These are phyloP conservation scores for Nyctibius bracteatus DNA, from an alignment of 2,113 vertebrate species.

Conservation along the genomic window DNA sequence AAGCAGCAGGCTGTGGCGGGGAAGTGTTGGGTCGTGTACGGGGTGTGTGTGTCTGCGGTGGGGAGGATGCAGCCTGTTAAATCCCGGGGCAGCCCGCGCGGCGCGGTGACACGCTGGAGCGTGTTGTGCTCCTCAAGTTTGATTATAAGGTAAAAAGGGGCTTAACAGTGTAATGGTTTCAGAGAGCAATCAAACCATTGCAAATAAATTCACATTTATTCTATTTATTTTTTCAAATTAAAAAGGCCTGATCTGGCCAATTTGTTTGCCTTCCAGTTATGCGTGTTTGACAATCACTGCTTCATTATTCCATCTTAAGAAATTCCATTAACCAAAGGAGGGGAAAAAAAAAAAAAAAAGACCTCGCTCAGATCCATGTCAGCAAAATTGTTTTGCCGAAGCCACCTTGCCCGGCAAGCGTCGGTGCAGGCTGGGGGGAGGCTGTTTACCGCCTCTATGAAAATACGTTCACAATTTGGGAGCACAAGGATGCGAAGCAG, in stretches of 20 bases:
- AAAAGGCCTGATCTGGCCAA: conserved; percentile 51
- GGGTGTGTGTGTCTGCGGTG: neutral
- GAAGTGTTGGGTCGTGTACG: neutral
- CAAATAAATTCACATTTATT: conserved; percentile 58
- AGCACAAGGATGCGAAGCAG: conserved; percentile 23
- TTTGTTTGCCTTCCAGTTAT: conserved; percentile 60
- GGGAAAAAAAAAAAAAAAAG: neutral
- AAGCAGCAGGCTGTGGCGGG: neutral
- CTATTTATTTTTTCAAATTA: conserved; percentile 63
- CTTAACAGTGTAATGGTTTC: neutral
- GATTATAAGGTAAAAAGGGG: conserved; percentile 16
- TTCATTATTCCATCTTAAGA: conserved; percentile 56
- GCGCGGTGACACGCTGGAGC: neutral
- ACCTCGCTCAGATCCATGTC: neutral
- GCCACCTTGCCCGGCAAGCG: neutral
- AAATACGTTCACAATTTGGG: neutral
- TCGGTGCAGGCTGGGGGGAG: neutral
- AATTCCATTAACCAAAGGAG: conserved; percentile 23
- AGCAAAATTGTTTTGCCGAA: neutral
- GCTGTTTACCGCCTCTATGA: neutral
- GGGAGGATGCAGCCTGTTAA: neutral
- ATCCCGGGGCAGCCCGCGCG: neutral
- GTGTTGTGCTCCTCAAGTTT: neutral
- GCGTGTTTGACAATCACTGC: conserved; percentile 39
- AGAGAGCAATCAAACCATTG: conserved; percentile 25